These are phyloP conservation scores for Spea multiplicata DNA, from an alignment of 2,113 vertebrate genomes.

Conservation along the genomic window DNA sequence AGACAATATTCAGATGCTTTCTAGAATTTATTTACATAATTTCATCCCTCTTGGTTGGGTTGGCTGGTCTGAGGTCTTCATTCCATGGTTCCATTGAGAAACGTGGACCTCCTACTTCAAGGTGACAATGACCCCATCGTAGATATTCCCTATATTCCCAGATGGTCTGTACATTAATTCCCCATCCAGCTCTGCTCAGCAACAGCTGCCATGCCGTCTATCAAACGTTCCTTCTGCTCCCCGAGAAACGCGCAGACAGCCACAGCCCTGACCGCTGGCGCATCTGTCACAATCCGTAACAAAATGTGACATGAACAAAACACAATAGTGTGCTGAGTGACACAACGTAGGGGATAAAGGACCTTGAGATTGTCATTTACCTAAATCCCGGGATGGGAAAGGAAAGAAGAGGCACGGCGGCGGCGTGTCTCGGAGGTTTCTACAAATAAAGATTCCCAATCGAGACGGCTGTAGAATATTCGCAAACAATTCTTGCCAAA, in stretches of 20 bases:
- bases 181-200: conserved; percentile 7
- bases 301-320: conserved; percentile 11
- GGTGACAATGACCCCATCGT: too few species aligned
- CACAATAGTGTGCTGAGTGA: not conserved
- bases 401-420: not conserved
- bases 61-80: too few species aligned
- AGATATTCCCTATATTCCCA: too few species aligned
- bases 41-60: too few species aligned
- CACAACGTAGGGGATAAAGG: conserved; percentile 5
- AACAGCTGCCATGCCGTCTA: conserved; percentile 11
- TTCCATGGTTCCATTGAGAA: too few species aligned
- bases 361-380: conserved; percentile 34
- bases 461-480: too few species aligned
- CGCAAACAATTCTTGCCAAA: too few species aligned
- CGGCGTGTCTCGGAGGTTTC: too few species aligned
- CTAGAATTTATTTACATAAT: too few species aligned
- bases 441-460: too few species aligned
- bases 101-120: too few species aligned
- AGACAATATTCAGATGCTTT: too few species aligned
- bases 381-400: not conserved
- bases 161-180: not conserved
- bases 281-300: conserved; percentile 30
- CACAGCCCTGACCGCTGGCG: conserved; percentile 12
- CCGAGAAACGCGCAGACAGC: conserved; percentile 9
- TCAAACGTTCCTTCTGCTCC: conserved; percentile 17